phyloP scores from a whole-genome alignment of 2,113 vertebrate genomes.

The Neomonachus schauinslandi region DNA sequence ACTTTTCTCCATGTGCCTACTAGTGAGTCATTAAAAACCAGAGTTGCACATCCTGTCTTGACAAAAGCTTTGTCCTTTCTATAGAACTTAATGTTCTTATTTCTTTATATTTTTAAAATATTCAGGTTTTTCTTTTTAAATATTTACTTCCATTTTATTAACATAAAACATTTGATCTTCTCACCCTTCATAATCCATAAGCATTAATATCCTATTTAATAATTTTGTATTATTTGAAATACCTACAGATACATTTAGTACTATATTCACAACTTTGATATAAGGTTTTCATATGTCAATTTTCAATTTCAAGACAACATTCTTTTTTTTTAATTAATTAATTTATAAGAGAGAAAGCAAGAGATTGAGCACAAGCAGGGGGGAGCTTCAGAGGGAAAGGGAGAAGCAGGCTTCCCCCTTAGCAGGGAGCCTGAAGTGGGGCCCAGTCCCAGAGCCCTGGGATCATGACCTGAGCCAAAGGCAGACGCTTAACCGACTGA shows the following conservation, averaged over 20 bases:
- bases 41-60: background rate
- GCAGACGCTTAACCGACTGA: too few relatives aligned
- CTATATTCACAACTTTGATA: background rate
- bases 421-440: too few relatives aligned
- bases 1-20: background rate
- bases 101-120: slow-evolving; percentile 27
- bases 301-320: background rate
- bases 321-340: background rate
- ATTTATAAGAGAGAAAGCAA: too few relatives aligned
- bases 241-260: background rate
- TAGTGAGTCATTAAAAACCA: background rate
- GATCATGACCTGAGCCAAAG: too few relatives aligned
- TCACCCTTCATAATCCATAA: background rate
- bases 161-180: background rate
- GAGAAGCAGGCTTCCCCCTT: too few relatives aligned
- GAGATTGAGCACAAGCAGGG: too few relatives aligned
- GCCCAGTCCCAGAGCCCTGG: too few relatives aligned
- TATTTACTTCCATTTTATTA: background rate
- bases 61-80: background rate
- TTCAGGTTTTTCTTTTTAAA: background rate
- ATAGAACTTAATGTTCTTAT: background rate
- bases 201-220: background rate
- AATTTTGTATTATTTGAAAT: background rate
- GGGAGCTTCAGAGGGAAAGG: too few relatives aligned
- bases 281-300: background rate